A percentile compares a stretch with the other conserved stretches of the same genome.
Conservation (phyloP, 2,113 vertebrate species). For the Loxodonta africana region DNA sequence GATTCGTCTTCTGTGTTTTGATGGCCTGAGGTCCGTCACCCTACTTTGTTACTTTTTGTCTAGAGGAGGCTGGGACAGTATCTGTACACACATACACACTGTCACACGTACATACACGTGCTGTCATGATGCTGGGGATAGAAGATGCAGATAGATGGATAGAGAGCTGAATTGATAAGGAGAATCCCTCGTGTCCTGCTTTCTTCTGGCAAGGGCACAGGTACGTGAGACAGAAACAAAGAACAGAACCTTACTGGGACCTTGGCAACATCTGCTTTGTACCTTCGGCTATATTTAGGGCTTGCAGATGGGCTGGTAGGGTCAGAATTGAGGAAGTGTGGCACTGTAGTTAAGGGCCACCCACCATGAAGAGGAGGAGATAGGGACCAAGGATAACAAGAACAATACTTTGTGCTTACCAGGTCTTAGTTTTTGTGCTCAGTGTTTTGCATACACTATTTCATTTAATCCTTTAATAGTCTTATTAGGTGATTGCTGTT, state of each 20-base stretch:
- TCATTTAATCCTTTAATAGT: background rate
- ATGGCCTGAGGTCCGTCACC: background rate
- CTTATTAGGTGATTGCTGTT: background rate
- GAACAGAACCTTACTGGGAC: background rate
- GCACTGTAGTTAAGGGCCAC: background rate
- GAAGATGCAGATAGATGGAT: background rate
- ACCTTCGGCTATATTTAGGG: conserved; percentile 5
- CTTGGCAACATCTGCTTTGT: background rate
- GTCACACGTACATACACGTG: background rate
- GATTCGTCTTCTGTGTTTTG: conserved; percentile 23
- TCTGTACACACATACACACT: background rate
- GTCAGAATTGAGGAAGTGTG: conserved; percentile 32
- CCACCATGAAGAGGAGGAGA: background rate
- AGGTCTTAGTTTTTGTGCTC: background rate
- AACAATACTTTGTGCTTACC: background rate
- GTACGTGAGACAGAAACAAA: background rate
- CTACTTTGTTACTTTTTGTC: conserved; percentile 11
- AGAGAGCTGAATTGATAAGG: background rate
- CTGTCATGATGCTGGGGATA: background rate
- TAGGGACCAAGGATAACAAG: background rate
- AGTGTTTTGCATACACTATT: background rate
- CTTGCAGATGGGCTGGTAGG: background rate
- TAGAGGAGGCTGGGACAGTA: background rate
- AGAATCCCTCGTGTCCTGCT: background rate
- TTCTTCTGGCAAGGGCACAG: background rate